phyloP scores from a whole-genome alignment of 2,113 vertebrate species.

The Cichladusa arquata region DNA sequence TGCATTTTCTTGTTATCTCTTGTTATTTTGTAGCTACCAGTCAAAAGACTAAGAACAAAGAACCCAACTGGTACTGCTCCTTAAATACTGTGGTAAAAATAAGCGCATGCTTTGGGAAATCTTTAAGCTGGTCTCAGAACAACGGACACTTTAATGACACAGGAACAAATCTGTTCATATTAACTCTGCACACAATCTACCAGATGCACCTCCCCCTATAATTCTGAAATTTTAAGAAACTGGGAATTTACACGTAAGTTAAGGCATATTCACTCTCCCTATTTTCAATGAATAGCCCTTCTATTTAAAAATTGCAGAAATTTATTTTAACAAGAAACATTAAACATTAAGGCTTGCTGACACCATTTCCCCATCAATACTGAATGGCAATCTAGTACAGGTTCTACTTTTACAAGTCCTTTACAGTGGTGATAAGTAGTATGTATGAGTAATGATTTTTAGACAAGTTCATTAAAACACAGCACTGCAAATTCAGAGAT shows the following conservation, averaged over 20 bases:
- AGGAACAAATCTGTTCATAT: not conserved
- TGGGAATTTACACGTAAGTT: not conserved
- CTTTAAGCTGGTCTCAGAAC: not conserved
- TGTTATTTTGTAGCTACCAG: not conserved
- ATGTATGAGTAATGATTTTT: not conserved
- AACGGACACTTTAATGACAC: not conserved
- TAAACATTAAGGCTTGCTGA: not conserved
- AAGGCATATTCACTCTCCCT: not conserved
- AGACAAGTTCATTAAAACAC: not conserved
- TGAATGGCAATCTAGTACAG: not conserved
- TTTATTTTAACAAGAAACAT: not conserved
- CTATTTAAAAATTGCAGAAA: not conserved
- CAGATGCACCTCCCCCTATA: not conserved
- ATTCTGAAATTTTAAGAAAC: not conserved
- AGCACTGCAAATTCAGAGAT: not conserved
- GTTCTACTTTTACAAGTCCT: not conserved
- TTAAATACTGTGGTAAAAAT: not conserved
- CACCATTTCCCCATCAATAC: not conserved
- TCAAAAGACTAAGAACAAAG: not conserved
- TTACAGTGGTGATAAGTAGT: not conserved
- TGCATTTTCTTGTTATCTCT: not conserved
- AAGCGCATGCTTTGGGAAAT: not conserved
- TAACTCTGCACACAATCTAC: not conserved
- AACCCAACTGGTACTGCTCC: not conserved
- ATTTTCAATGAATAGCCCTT: not conserved